Evolutionary conservation across 2,797 vertebrate genomes (phyloP).

Genomic region (Melanotaenia nigrans): DNA sequence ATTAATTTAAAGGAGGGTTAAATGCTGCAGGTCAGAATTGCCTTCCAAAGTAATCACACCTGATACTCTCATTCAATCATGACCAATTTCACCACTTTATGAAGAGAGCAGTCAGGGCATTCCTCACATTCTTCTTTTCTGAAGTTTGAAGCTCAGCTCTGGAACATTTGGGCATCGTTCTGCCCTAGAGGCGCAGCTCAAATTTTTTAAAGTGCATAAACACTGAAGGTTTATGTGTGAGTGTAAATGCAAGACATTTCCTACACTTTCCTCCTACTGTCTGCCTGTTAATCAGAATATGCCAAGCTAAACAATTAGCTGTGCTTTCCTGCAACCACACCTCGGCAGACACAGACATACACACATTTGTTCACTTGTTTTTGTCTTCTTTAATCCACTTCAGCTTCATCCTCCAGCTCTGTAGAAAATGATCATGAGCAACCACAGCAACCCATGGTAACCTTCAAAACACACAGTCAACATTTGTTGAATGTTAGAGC

Average conservation of each 20-base stretch:
- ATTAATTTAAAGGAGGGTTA: constrained; percentile 9
- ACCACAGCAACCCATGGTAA: constrained; percentile 52
- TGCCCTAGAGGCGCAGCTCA: constrained; percentile 46
- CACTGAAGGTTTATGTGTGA: constrained; percentile 22
- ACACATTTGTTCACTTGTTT: constrained; percentile 19
- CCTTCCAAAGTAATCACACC: constrained; percentile 57
- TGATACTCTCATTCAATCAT: constrained; percentile 58
- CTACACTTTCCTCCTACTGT: constrained; percentile 45
- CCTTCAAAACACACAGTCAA: constrained; percentile 31
- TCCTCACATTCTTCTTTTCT: constrained; percentile 65
- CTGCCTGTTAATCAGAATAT: constrained; percentile 36
- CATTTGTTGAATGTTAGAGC: constrained; percentile 18
- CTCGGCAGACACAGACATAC: constrained; percentile 31
- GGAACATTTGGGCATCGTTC: constrained; percentile 67
- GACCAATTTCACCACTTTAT: constrained; percentile 55
- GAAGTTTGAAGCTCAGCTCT: constrained; percentile 55
- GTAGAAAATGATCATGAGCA: constrained; percentile 25
- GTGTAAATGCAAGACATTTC: constrained; percentile 49
- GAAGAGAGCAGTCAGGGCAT: constrained; percentile 54
- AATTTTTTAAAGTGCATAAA: constrained; percentile 33
- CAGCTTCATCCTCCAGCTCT: constrained; percentile 28
- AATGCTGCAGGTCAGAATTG: constrained; percentile 23
- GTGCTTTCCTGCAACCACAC: constrained; percentile 60
- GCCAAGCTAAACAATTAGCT: constrained; percentile 74
- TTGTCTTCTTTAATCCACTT: constrained; percentile 40